These are phyloP conservation scores for Lithobates pipiens DNA, from an alignment of 2,797 vertebrate species.

Conservation along the genomic window DNA sequence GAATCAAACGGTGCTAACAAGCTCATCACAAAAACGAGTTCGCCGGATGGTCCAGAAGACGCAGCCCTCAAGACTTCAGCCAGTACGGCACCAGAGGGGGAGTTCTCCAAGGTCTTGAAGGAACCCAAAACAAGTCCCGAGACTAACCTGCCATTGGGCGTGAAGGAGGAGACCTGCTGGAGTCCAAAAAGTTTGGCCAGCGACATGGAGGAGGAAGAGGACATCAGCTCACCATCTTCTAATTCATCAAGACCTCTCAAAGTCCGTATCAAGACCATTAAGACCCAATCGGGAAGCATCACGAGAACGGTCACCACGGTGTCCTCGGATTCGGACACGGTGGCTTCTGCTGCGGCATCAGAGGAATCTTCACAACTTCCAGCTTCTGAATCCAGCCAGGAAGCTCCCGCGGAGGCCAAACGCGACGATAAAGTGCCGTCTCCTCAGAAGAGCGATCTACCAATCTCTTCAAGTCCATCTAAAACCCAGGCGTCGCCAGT, in stretches of 20 bases:
- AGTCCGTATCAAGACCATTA: constrained; percentile 95
- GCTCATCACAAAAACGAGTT: constrained; percentile 75
- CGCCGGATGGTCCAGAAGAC: constrained; percentile 73
- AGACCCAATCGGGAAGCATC: constrained; percentile 85
- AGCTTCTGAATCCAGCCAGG: neutral
- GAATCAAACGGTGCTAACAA: constrained; percentile 70
- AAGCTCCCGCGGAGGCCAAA: constrained; percentile 45
- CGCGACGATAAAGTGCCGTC: neutral
- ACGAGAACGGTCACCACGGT: constrained; percentile 84
- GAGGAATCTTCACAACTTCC: constrained; percentile 63
- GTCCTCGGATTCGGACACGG: constrained; percentile 71
- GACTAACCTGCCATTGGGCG: constrained; percentile 65
- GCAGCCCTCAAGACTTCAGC: constrained; percentile 57
- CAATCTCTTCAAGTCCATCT: constrained; percentile 34
- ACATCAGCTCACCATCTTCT: constrained; percentile 80
- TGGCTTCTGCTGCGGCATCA: constrained; percentile 19
- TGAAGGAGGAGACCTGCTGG: constrained; percentile 62
- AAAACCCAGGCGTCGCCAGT: constrained; percentile 67
- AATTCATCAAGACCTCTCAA: constrained; percentile 88
- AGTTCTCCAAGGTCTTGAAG: constrained; percentile 61
- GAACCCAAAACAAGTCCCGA: constrained; percentile 38
- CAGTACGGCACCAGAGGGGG: rapidly evolving
- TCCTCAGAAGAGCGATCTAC: neutral
- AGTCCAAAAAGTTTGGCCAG: constrained; percentile 66
- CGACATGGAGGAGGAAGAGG: constrained; percentile 80